phyloP scores from a whole-genome alignment of 2,888 invertebrate species.

The Nemoura dubitans region DNA sequence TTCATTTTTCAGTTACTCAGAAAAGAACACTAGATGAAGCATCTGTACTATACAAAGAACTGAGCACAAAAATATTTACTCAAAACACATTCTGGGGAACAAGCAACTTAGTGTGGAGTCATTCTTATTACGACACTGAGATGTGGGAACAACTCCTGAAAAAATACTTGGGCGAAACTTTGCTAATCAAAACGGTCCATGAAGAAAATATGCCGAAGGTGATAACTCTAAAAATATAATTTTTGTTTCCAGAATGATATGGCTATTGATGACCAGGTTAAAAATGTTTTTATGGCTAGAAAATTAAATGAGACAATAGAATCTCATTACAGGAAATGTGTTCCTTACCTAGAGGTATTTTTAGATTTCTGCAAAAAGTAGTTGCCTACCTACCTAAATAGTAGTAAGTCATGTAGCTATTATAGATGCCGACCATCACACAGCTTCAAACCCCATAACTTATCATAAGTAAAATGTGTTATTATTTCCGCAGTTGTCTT shows the following conservation, averaged over 20 bases:
- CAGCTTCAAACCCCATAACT: too few species aligned
- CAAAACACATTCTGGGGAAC: slow-evolving; percentile 74
- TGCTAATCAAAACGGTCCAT: slow-evolving; percentile 68
- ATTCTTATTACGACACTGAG: slow-evolving; percentile 88
- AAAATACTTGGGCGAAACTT: slow-evolving; percentile 69
- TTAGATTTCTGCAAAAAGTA: too few species aligned
- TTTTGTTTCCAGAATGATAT: too few species aligned
- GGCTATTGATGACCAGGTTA: too few species aligned
- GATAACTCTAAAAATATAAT: slow-evolving; percentile 42
- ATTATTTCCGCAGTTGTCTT: slow-evolving; percentile 59
- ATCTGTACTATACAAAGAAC: slow-evolving; percentile 67
- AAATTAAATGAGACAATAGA: too few species aligned
- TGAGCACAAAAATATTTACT: slow-evolving; percentile 73
- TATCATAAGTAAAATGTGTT: too few species aligned
- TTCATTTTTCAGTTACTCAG: slow-evolving; percentile 62
- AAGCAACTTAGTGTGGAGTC: slow-evolving; percentile 81
- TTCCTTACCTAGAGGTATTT: too few species aligned
- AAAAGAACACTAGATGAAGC: slow-evolving; percentile 69
- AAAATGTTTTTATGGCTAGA: too few species aligned
- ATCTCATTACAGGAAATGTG: too few species aligned
- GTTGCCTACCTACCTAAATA: too few species aligned
- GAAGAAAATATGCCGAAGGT: slow-evolving; percentile 68
- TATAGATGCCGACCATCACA: too few species aligned
- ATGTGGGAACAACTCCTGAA: slow-evolving; percentile 82
- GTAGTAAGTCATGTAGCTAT: too few species aligned